Base-by-base conservation (phyloP, 2,113 vertebrate species). In the Ceuthmochares aereus region DNA sequence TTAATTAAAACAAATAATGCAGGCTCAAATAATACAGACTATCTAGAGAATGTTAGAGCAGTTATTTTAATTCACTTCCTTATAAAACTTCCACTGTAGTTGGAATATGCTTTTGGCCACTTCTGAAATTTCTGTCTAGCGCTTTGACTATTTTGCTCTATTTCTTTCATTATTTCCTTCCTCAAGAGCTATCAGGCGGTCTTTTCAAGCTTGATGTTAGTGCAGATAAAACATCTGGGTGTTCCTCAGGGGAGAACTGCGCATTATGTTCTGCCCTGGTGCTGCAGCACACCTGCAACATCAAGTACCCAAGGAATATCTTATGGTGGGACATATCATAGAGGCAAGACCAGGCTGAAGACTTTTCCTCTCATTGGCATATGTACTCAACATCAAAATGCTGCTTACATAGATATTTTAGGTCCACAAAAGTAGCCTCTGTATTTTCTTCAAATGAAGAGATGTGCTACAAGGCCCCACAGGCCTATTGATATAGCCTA, bases 1-100 rank as follows among this genome's bases (percentile, higher is more conserved):
- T 95, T 74, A 89, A 90, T 58, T 82, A 88, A 93, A 95, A 87
- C 56, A 84, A 96, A 87, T 83, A 94, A 96, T 76, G 58, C n/a
- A 84, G 42, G 36, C 40, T 40, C 40, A 40, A 12, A 40, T 40
- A 40, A 40, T 40, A 40, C 40, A 40, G 40, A 12, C 40, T 21
- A 55, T 84, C 73, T 80, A 94, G 78, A 55, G 30, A 84, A 87
- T 85, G 30, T 27, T 70, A 51, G 22, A 74, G 14, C 18, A 93
- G 90, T 80, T 95, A 72, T 90, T 95, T 66, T 81, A 36, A 74
- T 75, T 81, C 32, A 75, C 34, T 90, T 86, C 12, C 51, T 78
- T 93, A 92, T 86, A 58, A 51, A 92, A 95, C 29, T 58, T 70
- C 54, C n/a, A 27, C 34, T 34, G 25, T 83, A 55, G 30, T 8